Percentiles rank a stretch among this genome's conserved stretches.
Evolutionary conservation across 1,140 invertebrate genomes (phyloP).

Genomic region (Periplaneta americana): DNA sequence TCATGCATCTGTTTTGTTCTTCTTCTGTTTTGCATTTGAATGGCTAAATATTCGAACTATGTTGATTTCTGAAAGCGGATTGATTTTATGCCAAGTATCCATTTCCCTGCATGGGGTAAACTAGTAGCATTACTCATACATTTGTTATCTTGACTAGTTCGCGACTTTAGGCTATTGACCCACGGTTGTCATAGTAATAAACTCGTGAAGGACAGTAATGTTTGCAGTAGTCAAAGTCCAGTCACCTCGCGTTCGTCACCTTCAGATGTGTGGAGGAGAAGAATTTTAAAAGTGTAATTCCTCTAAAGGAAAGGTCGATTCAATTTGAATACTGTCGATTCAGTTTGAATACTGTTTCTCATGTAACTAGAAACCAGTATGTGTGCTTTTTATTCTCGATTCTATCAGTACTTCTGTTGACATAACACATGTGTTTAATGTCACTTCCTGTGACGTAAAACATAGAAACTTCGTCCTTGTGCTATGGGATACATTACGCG

Average conservation of each 20-base stretch:
- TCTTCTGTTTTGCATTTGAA: too few species aligned
- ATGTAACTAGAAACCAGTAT: too few species aligned
- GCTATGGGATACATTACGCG: background rate
- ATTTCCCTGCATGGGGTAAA: background rate
- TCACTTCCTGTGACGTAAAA: background rate
- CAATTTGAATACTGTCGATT: too few species aligned
- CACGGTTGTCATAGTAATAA: background rate
- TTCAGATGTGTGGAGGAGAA: too few species aligned
- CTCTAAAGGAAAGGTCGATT: too few species aligned
- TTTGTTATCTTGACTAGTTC: background rate
- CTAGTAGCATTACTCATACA: background rate
- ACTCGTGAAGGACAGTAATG: background rate
- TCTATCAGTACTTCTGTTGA: too few species aligned
- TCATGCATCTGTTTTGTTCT: too few species aligned
- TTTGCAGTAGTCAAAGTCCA: background rate
- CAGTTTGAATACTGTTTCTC: too few species aligned
- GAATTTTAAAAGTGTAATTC: too few species aligned
- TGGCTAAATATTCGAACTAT: background rate
- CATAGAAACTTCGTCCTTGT: background rate
- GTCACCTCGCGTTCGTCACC: too few species aligned
- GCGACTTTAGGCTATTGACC: background rate
- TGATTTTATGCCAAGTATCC: background rate
- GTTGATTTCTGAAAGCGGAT: background rate
- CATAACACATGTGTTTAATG: background rate
- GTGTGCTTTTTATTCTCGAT: too few species aligned